Conservation (phyloP, 1,140 invertebrate genomes). For the Vollenhovia emeryi region DNA sequence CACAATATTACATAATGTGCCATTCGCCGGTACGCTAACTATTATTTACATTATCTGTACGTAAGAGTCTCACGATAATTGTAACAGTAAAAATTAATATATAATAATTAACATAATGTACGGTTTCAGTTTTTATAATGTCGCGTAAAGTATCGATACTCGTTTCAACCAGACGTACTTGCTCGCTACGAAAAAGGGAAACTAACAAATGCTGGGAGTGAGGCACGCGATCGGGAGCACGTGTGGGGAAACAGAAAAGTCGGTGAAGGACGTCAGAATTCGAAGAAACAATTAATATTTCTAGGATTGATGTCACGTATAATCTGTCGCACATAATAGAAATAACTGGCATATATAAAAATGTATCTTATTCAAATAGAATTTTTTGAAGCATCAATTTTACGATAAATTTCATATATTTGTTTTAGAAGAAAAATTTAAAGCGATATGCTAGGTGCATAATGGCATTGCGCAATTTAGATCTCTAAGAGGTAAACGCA, state of each 20-base stretch:
- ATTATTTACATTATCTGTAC: constrained; percentile 28
- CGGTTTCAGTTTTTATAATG: neutral
- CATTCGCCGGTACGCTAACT: constrained; percentile 68
- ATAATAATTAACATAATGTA: neutral
- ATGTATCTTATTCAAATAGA: neutral
- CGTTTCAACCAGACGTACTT: neutral
- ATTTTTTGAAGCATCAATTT: neutral
- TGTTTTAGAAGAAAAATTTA: neutral
- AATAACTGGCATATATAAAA: neutral
- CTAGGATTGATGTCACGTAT: neutral
- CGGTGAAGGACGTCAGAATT: neutral
- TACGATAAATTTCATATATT: neutral
- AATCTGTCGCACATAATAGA: neutral
- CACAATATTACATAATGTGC: constrained; percentile 79
- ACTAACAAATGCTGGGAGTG: neutral
- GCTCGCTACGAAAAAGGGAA: neutral
- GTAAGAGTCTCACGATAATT: neutral
- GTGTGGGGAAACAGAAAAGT: constrained; percentile 6
- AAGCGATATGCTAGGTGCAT: neutral
- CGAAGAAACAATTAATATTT: constrained; percentile 8
- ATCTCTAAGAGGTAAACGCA: neutral
- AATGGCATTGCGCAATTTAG: neutral
- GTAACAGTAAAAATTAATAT: neutral
- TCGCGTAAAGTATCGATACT: neutral
- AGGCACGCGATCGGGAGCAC: neutral